Percentiles rank a stretch among this genome's conserved stretches.
These are phyloP conservation scores for Coronaproctus castanopsis DNA, from an alignment of 2,888 invertebrate species.

Conservation along the genomic window DNA sequence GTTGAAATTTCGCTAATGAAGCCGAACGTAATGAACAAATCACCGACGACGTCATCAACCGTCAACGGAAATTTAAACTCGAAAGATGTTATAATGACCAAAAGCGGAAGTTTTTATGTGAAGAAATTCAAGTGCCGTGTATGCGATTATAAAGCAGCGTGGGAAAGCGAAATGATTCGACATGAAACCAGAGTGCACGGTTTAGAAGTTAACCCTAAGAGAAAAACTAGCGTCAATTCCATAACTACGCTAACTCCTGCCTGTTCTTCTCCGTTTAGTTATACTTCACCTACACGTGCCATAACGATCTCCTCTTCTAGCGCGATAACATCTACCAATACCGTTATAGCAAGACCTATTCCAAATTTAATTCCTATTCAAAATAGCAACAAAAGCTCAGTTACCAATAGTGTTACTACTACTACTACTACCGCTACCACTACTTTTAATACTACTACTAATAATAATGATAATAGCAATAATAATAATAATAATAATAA, in stretches of 20 bases:
- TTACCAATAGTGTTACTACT: too few species aligned
- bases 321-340: too few species aligned
- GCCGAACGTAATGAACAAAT: slow-evolving; percentile 9
- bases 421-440: too few species aligned
- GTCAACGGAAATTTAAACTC: slow-evolving; percentile 11
- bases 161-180: slow-evolving; percentile 31
- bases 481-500: too few species aligned
- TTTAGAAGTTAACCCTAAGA: background rate
- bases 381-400: background rate
- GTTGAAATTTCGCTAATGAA: slow-evolving; percentile 11
- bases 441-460: too few species aligned
- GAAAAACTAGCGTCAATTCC: too few species aligned
- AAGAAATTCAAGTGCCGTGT: slow-evolving; percentile 21
- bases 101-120: slow-evolving; percentile 13
- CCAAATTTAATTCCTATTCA: slow-evolving; percentile 53
- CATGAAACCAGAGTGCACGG: slow-evolving; percentile 31
- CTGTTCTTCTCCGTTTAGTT: too few species aligned
- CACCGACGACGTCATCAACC: slow-evolving; percentile 7
- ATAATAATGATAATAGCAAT: background rate
- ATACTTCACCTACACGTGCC: too few species aligned
- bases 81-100: slow-evolving; percentile 10
- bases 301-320: too few species aligned
- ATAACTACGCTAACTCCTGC: too few species aligned
- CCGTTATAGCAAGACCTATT: slow-evolving; percentile 37
- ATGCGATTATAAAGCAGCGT: slow-evolving; percentile 25